Evolutionary conservation across 2,113 vertebrate species (phyloP).

Genomic region (Anolis carolinensis): DNA sequence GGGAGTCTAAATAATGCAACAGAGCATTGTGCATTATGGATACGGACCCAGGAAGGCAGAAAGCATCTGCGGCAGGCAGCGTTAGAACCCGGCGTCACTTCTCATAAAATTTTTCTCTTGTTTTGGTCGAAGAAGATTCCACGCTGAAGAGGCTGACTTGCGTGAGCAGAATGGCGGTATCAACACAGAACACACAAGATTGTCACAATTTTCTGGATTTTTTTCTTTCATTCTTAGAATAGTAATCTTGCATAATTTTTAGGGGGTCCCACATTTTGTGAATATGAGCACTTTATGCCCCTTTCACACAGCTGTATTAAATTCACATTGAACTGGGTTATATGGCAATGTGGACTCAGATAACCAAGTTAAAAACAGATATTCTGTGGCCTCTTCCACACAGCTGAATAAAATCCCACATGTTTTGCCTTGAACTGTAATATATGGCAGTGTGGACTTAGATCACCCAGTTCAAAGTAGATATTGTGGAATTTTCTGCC

Average conservation of each 20-base stretch:
- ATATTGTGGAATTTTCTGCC: too few species aligned
- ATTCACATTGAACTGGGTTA: too few species aligned
- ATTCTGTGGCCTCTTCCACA: too few species aligned
- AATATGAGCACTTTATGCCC: background rate
- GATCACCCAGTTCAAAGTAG: too few species aligned
- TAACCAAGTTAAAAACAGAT: too few species aligned
- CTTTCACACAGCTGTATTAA: too few species aligned
- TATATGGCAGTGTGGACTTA: too few species aligned
- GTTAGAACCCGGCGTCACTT: background rate
- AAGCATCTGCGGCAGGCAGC: background rate
- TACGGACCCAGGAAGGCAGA: background rate
- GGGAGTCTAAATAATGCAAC: constrained; percentile 18
- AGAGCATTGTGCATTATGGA: constrained; percentile 1
- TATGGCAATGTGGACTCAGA: too few species aligned
- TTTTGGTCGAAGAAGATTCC: background rate
- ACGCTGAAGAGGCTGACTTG: background rate
- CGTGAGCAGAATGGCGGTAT: background rate
- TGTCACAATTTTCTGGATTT: background rate
- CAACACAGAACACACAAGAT: background rate
- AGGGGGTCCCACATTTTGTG: too few species aligned
- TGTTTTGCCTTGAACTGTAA: too few species aligned
- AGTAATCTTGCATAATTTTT: background rate
- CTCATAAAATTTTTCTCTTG: background rate
- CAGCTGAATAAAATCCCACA: too few species aligned
- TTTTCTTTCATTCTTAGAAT: too few species aligned